A percentile compares a stretch with the other conserved stretches of the same genome.
These are phyloP conservation scores for Salmo trutta DNA, from an alignment of 2,797 vertebrate species.

Conservation along the genomic window DNA sequence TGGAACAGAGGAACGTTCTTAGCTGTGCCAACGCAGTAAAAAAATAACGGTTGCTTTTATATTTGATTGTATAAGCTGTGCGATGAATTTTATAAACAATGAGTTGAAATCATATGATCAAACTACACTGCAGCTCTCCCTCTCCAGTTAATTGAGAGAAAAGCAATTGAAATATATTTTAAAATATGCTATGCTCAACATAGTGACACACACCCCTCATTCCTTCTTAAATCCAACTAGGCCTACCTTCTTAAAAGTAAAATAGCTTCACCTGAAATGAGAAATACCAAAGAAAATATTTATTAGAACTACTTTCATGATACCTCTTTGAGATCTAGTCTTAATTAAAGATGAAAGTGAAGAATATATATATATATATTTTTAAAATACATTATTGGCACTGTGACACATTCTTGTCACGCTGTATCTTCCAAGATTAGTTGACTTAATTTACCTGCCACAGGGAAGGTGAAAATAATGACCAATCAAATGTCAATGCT, in stretches of 20 bases:
- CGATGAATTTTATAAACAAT: neutral
- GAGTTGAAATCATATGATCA: neutral
- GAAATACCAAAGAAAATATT: neutral
- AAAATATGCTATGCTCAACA: neutral
- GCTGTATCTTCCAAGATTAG: neutral
- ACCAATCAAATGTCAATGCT: neutral
- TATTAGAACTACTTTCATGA: neutral
- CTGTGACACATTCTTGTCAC: conserved; percentile 5
- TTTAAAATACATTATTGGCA: neutral
- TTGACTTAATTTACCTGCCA: neutral
- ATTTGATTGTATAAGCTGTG: neutral
- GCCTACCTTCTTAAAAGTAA: neutral
- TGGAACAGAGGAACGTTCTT: neutral
- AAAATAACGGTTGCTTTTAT: neutral
- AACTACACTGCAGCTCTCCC: neutral
- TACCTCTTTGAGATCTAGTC: neutral
- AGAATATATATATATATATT: neutral
- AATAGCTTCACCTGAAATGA: neutral
- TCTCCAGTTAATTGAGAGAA: neutral
- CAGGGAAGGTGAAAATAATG: neutral
- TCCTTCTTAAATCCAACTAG: too few species aligned
- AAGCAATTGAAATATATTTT: neutral
- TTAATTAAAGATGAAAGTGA: conserved; percentile 3
- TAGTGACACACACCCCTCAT: too few species aligned
- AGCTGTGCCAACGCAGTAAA: neutral